A percentile compares a stretch with the other conserved stretches of the same genome.
These are phyloP conservation scores for Drosophila lacteicornis DNA, from an alignment of 1,140 invertebrate genomes.

Conservation along the genomic window DNA sequence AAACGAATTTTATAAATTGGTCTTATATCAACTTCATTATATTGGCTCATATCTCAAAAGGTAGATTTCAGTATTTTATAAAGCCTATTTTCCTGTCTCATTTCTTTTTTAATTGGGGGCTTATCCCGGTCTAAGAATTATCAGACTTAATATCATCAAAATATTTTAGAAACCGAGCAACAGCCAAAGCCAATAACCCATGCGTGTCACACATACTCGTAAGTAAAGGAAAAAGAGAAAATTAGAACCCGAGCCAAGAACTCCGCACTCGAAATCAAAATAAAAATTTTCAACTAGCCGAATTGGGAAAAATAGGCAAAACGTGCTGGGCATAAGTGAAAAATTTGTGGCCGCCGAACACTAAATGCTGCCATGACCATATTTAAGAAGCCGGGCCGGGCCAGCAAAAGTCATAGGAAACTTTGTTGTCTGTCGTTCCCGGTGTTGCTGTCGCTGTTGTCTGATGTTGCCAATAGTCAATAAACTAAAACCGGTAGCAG, in stretches of 20 bases:
- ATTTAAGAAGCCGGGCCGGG: constrained; percentile 59
- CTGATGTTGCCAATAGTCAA: constrained; percentile 61
- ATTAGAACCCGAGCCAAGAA: constrained; percentile 29
- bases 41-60: neutral
- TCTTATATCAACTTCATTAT: too few species aligned
- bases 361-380: constrained; percentile 68
- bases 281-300: constrained; percentile 51
- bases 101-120: too few species aligned
- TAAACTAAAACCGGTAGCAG: constrained; percentile 80
- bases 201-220: constrained; percentile 9
- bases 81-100: too few species aligned
- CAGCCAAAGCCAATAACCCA: neutral
- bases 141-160: neutral
- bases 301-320: constrained; percentile 73
- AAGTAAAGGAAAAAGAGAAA: constrained; percentile 67
- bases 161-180: neutral
- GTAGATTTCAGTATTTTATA: neutral
- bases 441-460: constrained; percentile 15
- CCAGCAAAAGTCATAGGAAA: constrained; percentile 60
- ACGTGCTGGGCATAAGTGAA: constrained; percentile 78
- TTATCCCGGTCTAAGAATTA: too few species aligned
- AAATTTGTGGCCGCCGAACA: constrained; percentile 62
- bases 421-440: constrained; percentile 45
- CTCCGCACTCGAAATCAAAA: constrained; percentile 16
- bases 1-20: too few species aligned